Base-by-base conservation (phyloP, 2,888 invertebrate species). In the Hylaea fasciaria region DNA sequence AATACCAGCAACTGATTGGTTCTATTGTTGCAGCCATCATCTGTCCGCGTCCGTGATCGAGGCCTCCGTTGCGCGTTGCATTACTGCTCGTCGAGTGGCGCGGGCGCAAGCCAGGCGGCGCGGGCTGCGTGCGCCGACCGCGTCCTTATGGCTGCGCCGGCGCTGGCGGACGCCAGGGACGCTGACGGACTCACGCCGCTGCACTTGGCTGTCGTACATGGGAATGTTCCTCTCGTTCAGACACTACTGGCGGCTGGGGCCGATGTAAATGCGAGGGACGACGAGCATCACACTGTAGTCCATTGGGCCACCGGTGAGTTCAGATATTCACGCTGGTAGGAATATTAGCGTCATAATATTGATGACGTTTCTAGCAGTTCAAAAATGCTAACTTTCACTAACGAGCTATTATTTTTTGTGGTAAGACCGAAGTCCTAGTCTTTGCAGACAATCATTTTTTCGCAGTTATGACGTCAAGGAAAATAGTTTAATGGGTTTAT, bases 301-400 rank as follows among this genome's bases (percentile, higher is more conserved):
- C 99, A 99, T 86, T 99, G 99, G 99, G 98, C 99, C 14, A 98
- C 98, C 69, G 99, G 98, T 98, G 84, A 90, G 90, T 76, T 55
- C 64, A 14, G 22, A 39, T 46, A 13, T 46, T 28, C 14, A 22
- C 9, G 7, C 32, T 32, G 32, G 3, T 22, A 22, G 5, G 3
- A 2, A 22, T 22, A 22, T 3, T 22, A 22, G 22, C 5, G 22
- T 5, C 22, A 22, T 22, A 22, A 22, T 22, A 5, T 3, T 22
- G 2, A 22, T 22, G 22, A 3, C 22, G 22, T 2, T 5, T 22
- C 3, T 3, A 3, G 22, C 22, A 22, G 22, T 22, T 3, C 22
- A 22, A 22, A 22, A 5, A 22, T 22, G 22, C 22, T 22, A 22
- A 3, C 3, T 22, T 22, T 22, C 5, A 2, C 22, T 3, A 22